Evolutionary conservation across 2,888 invertebrate species (phyloP).

Genomic region (Oscheius onirici): DNA sequence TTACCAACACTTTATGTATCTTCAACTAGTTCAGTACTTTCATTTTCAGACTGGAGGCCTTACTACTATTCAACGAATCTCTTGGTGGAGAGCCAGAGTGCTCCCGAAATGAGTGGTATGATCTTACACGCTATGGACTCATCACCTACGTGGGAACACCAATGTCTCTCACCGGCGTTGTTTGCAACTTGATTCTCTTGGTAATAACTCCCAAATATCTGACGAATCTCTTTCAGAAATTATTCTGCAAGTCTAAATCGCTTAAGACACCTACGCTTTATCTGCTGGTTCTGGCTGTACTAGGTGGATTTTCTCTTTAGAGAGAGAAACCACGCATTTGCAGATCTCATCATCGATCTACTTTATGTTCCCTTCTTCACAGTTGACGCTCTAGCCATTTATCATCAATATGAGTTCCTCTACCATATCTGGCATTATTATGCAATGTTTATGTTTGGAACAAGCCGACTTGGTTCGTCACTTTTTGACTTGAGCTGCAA

Average conservation of each 20-base stretch:
- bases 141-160: constrained; percentile 65
- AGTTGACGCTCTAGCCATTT: constrained; percentile 63
- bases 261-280: constrained; percentile 57
- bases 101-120: constrained; percentile 57
- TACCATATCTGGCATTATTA: constrained; percentile 65
- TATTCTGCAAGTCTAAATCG: constrained; percentile 51
- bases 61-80: background rate
- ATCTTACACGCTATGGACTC: constrained; percentile 57
- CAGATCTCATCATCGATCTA: constrained; percentile 63
- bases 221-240: constrained; percentile 39
- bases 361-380: constrained; percentile 68
- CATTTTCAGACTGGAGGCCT: constrained; percentile 1
- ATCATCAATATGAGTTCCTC: constrained; percentile 54
- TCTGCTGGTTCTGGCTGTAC: constrained; percentile 53
- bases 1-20: no score
- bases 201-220: constrained; percentile 31
- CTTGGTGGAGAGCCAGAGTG: constrained; percentile 35
- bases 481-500: background rate
- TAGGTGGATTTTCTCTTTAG: constrained; percentile 36
- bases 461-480: constrained; percentile 54
- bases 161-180: constrained; percentile 59
- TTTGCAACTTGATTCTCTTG: constrained; percentile 61
- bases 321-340: background rate
- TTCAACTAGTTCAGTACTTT: no score
- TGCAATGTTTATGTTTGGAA: constrained; percentile 60